These are phyloP conservation scores for Tipula lateralis DNA, from an alignment of 2,888 invertebrate genomes.

Conservation along the genomic window DNA sequence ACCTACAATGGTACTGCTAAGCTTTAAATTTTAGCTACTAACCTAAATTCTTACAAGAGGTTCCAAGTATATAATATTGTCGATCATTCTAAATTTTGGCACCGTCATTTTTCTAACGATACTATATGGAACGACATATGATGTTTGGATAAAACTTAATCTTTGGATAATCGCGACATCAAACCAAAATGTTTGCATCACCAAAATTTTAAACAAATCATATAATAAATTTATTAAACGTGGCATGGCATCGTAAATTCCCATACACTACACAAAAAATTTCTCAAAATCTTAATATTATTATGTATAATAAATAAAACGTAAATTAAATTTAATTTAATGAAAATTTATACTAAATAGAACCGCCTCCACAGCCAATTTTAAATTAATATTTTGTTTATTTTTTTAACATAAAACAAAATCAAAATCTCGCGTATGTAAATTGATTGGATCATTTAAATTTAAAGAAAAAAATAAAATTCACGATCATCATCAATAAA, in stretches of 20 bases:
- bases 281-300: neutral
- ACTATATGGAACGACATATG: no score
- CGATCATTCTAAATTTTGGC: no score
- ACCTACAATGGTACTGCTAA: no score
- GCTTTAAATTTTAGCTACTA: no score
- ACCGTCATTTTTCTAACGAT: no score
- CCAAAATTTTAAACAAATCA: no score
- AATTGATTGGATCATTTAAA: slow-evolving; percentile 24
- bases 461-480: neutral
- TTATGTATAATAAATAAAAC: neutral
- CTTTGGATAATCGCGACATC: no score
- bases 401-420: neutral
- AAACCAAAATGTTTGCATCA: neutral
- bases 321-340: neutral
- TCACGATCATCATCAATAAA: neutral
- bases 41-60: no score
- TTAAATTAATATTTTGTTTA: neutral
- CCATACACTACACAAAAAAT: neutral
- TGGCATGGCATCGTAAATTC: neutral
- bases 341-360: neutral
- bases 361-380: neutral
- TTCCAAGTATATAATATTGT: no score
- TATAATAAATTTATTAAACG: neutral
- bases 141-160: no score
- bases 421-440: neutral